These are phyloP conservation scores for Caenorhabditis auriculariae DNA, from an alignment of 2,888 invertebrate species.

Conservation along the genomic window DNA sequence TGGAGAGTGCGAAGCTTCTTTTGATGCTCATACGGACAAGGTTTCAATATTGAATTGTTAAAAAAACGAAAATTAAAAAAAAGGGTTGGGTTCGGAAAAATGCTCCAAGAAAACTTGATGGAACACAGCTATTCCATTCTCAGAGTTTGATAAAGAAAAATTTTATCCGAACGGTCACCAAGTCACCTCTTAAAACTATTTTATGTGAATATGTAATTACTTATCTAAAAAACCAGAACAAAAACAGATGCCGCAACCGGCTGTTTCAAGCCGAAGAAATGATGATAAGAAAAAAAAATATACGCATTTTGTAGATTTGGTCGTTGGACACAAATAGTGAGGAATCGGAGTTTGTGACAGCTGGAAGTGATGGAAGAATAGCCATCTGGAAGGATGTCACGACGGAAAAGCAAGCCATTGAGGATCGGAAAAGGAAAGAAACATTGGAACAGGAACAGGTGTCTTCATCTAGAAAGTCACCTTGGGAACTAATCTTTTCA, in stretches of 20 bases:
- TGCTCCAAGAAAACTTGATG: too few relatives aligned
- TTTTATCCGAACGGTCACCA: too few relatives aligned
- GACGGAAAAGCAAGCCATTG: slow-evolving; percentile 35
- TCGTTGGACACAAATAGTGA: slow-evolving; percentile 27
- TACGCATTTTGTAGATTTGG: slow-evolving; percentile 30
- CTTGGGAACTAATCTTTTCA: slow-evolving; percentile 17
- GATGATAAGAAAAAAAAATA: too few relatives aligned
- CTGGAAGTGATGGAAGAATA: slow-evolving; percentile 53
- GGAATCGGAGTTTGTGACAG: slow-evolving; percentile 44
- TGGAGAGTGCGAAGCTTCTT: slow-evolving; percentile 80
- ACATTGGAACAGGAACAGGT: slow-evolving; percentile 46
- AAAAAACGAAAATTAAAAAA: neutral
- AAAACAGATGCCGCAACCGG: too few relatives aligned
- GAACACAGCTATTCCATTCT: too few relatives aligned
- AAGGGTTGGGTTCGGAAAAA: too few relatives aligned
- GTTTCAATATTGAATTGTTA: slow-evolving; percentile 62
- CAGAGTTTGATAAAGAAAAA: too few relatives aligned
- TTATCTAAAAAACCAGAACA: too few relatives aligned
- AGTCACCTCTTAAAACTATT: too few relatives aligned
- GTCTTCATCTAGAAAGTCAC: neutral
- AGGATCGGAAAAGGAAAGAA: slow-evolving; percentile 42
- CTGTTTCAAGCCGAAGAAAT: too few relatives aligned
- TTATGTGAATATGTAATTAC: too few relatives aligned
- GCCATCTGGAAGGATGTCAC: slow-evolving; percentile 56
- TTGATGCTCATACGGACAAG: slow-evolving; percentile 84